Evolutionary conservation across 2,888 invertebrate species (phyloP).

Genomic region (Tillus elongatus): DNA sequence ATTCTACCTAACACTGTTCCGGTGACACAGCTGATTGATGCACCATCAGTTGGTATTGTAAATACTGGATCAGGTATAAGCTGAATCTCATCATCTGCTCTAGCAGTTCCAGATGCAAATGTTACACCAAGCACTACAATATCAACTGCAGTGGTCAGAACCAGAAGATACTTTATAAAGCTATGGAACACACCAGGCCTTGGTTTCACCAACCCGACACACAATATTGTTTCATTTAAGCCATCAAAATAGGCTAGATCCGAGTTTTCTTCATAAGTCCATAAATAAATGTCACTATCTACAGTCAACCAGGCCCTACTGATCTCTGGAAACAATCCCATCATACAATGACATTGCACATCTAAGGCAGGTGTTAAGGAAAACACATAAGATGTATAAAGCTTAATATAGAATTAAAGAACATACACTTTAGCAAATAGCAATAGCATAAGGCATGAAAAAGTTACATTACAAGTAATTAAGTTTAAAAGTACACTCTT

Average conservation of each 20-base stretch:
- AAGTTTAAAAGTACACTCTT: too few species aligned
- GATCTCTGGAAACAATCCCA: slow-evolving; percentile 96
- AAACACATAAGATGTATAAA: slow-evolving; percentile 9
- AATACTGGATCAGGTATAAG: slow-evolving; percentile 92
- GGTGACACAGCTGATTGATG: slow-evolving; percentile 71
- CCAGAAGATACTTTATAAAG: slow-evolving; percentile 83
- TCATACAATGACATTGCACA: slow-evolving; percentile 91
- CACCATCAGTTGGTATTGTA: slow-evolving; percentile 81
- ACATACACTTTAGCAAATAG: too few species aligned
- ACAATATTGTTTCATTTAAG: slow-evolving; percentile 85
- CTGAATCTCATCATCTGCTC: slow-evolving; percentile 68
- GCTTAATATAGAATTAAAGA: slow-evolving; percentile 11
- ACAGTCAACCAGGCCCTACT: slow-evolving; percentile 94
- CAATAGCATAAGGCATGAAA: too few species aligned
- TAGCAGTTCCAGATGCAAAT: slow-evolving; percentile 46
- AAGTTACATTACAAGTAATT: too few species aligned
- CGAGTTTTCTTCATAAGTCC: slow-evolving; percentile 92
- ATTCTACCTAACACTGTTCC: slow-evolving; percentile 79
- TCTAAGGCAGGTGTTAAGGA: slow-evolving; percentile 46
- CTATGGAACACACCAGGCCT: slow-evolving; percentile 81
- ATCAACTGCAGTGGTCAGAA: slow-evolving; percentile 91
- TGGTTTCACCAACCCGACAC: slow-evolving; percentile 84
- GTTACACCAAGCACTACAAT: slow-evolving; percentile 77
- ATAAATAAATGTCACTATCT: slow-evolving; percentile 95
- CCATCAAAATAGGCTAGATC: slow-evolving; percentile 97